Evolutionary conservation across 2,797 vertebrate genomes (phyloP).

Genomic region (Hirundo rustica): DNA sequence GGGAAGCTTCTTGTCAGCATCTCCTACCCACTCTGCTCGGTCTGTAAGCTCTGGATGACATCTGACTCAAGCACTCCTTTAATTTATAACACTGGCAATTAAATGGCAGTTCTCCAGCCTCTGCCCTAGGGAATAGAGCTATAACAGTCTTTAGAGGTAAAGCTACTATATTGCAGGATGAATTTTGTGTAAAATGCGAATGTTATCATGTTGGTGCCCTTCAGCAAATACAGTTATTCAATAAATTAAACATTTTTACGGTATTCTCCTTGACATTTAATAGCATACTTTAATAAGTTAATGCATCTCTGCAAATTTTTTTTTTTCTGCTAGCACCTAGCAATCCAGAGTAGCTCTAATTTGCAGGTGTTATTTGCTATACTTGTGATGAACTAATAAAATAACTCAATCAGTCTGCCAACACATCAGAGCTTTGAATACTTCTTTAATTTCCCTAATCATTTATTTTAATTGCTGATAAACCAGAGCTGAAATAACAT

Average conservation of each 20-base stretch:
- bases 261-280: slow-evolving; percentile 17
- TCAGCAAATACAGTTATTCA: slow-evolving; percentile 24
- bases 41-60: slow-evolving; percentile 34
- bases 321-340: not conserved
- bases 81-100: slow-evolving; percentile 65
- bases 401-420: not conserved
- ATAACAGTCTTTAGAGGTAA: slow-evolving; percentile 41
- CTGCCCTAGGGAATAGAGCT: slow-evolving; percentile 30
- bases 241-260: slow-evolving; percentile 22
- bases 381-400: not conserved
- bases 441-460: not conserved
- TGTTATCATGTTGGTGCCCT: slow-evolving; percentile 28
- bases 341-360: not conserved
- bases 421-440: not conserved
- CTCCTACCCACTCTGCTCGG: slow-evolving; percentile 1
- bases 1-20: slow-evolving; percentile 42
- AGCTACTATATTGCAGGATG: slow-evolving; percentile 25
- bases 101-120: slow-evolving; percentile 61
- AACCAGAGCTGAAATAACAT: not conserved
- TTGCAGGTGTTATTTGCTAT: not conserved
- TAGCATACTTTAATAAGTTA: slow-evolving; percentile 24
- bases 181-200: not conserved
- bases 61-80: slow-evolving; percentile 55
- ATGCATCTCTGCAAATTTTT: not conserved
- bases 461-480: slow-evolving; percentile 19